Conservation (phyloP, 1,140 invertebrate species). For the Oncopeltus fasciatus region DNA sequence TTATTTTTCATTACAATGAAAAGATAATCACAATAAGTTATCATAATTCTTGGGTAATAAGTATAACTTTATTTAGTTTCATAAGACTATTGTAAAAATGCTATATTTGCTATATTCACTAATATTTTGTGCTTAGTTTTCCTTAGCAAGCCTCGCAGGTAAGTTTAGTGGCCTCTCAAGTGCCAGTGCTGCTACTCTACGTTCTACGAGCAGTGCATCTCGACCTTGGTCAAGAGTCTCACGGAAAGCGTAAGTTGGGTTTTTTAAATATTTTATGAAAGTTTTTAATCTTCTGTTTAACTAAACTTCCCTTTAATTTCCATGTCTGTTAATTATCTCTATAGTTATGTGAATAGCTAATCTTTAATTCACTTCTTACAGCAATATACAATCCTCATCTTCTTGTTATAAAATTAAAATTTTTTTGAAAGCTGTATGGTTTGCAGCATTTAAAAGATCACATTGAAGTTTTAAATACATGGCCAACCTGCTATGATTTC, state of each 20-base stretch:
- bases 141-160: not conserved
- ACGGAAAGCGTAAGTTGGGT: not conserved
- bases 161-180: slow-evolving; percentile 3
- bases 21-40: not conserved
- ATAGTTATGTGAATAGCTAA: not conserved
- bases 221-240: slow-evolving; percentile 5
- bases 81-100: no score
- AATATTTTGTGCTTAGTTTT: not conserved
- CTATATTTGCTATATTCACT: no score
- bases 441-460: no score
- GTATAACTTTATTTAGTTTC: no score
- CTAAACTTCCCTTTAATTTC: no score
- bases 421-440: no score
- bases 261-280: not conserved
- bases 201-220: not conserved
- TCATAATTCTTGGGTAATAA: no score
- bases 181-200: not conserved
- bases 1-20: not conserved
- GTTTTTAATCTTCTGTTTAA: no score
- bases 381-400: no score
- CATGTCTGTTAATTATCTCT: not conserved
- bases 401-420: no score
- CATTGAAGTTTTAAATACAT: no score
- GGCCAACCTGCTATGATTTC: no score
- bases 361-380: not conserved